These are phyloP conservation scores for Drosophila melanogaster DNA, from an alignment of 1,140 invertebrate species.

Conservation along the genomic window Release_6_plus_ISO1_MT NC_004354.4:10361001-10361500, in stretches of 20 bases:
- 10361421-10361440: slow-evolving; percentile 5
- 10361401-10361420: neutral
- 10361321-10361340: no score
- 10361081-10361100: neutral
- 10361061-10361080: neutral
- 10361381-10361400: neutral
- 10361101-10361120: neutral
- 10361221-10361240: neutral
- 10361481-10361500: neutral
- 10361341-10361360: no score
- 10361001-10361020: neutral
- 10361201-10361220: neutral
- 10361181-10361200: neutral
- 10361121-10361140: slow-evolving; percentile 4
- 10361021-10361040: neutral
- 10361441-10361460: neutral
- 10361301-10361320: no score
- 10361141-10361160: slow-evolving; percentile 3
- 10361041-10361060: neutral
- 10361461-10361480: neutral
- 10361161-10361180: slow-evolving; percentile 1
- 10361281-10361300: no score
- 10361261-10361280: neutral
- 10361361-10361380: no score
- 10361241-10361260: neutral